Conservation (phyloP, 2,797 vertebrate genomes). For the Gymnocypris eckloni region DNA sequence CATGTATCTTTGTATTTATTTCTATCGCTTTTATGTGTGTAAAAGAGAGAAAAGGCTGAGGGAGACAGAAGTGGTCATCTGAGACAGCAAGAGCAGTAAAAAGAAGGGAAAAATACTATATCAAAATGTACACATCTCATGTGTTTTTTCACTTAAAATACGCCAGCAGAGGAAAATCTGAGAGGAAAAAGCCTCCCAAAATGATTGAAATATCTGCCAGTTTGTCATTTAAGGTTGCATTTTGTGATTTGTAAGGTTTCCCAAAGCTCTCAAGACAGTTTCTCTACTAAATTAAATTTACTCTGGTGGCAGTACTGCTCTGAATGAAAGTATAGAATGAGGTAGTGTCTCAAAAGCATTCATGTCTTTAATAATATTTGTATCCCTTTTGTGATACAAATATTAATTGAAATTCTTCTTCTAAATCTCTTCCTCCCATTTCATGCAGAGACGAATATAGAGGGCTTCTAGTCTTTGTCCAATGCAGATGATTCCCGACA, state of each 20-base stretch:
- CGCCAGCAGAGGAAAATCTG: background rate
- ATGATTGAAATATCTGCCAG: conserved; percentile 3
- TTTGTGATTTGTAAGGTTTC: background rate
- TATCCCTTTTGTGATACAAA: background rate
- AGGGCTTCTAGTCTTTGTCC: background rate
- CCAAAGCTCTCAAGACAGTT: background rate
- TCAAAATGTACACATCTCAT: background rate
- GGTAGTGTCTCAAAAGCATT: background rate
- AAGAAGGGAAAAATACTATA: background rate
- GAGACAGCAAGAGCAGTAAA: background rate
- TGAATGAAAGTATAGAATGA: background rate
- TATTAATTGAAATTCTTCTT: background rate
- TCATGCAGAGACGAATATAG: background rate
- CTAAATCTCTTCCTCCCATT: background rate
- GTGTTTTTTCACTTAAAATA: conserved; percentile 20
- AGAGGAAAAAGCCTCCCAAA: background rate
- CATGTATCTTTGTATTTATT: background rate
- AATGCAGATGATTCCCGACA: background rate
- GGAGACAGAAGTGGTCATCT: background rate
- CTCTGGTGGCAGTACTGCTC: background rate
- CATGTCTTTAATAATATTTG: background rate
- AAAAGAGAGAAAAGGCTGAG: background rate
- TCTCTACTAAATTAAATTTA: background rate
- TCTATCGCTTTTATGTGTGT: background rate
- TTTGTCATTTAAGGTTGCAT: conserved; percentile 17